Evolutionary conservation across 2,113 vertebrate genomes (phyloP).

Genomic region (Cacatua alba): DNA sequence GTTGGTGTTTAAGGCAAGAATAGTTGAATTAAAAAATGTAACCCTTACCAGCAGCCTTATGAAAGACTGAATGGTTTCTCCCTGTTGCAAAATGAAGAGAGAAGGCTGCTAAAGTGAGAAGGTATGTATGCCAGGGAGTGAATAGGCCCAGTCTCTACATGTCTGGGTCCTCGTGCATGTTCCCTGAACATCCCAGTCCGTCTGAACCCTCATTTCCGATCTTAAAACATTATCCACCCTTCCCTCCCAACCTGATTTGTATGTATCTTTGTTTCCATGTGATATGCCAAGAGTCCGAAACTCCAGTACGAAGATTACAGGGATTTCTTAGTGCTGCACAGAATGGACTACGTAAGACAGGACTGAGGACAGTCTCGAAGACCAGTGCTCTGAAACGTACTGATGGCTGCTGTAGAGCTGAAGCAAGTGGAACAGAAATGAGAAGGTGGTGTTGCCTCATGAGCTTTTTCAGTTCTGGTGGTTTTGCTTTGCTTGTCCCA

Average conservation of each 20-base stretch:
- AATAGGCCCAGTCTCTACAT: not conserved
- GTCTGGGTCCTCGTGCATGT: not conserved
- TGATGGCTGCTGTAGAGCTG: not conserved
- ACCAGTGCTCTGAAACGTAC: not conserved
- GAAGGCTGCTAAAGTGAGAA: not conserved
- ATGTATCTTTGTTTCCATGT: not conserved
- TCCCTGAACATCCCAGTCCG: not conserved
- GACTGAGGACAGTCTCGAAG: not conserved
- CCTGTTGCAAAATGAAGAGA: not conserved
- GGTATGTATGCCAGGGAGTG: not conserved
- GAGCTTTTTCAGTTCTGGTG: not conserved
- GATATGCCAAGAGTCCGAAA: not conserved
- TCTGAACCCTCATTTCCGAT: not conserved
- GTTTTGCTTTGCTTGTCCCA: slow-evolving; percentile 4
- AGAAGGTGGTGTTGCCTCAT: slow-evolving; percentile 34
- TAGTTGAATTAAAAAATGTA: not conserved
- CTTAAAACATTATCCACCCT: not conserved
- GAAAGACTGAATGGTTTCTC: not conserved
- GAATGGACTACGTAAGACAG: not conserved
- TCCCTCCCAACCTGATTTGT: not conserved
- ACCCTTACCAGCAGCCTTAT: not conserved
- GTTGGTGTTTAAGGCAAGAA: not conserved
- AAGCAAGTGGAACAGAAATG: slow-evolving; percentile 31
- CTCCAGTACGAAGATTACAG: not conserved
- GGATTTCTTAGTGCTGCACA: not conserved